Evolutionary conservation across 2,888 invertebrate genomes (phyloP).

Genomic region (Eupithecia pulchellata): DNA sequence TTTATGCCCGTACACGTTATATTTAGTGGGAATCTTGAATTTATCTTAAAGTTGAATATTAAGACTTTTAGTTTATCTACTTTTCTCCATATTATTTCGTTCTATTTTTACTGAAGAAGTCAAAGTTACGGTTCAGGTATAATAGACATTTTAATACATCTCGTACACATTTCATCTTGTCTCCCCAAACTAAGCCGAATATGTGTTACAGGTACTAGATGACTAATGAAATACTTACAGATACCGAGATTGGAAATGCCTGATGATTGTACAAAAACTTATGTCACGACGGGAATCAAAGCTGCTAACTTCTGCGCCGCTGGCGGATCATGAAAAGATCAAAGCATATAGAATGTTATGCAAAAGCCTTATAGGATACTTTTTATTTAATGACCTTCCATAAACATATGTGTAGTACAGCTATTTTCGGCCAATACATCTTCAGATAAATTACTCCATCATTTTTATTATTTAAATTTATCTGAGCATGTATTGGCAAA

Average conservation of each 20-base stretch:
- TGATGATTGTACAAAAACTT: constrained; percentile 19
- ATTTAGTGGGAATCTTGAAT: constrained; percentile 16
- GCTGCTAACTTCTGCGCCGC: constrained; percentile 2
- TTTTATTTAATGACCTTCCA: too few species aligned
- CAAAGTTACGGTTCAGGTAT: not conserved
- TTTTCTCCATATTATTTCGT: not conserved
- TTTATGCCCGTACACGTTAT: constrained; percentile 14
- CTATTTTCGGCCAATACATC: too few species aligned
- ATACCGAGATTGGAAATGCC: not conserved
- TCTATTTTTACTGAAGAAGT: not conserved
- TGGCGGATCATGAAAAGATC: not conserved
- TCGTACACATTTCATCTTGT: not conserved
- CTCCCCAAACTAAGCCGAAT: not conserved
- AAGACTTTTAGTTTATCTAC: not conserved
- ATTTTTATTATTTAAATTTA: too few species aligned
- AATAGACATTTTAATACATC: not conserved
- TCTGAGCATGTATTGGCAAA: not conserved
- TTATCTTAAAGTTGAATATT: constrained; percentile 1
- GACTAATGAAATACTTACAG: too few species aligned
- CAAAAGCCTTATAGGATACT: too few species aligned
- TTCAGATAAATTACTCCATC: too few species aligned
- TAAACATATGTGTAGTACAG: too few species aligned
- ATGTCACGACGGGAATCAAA: constrained; percentile 15
- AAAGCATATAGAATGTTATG: too few species aligned
- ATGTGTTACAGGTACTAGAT: not conserved